Conservation (phyloP, 1,140 invertebrate species). For the Centruroides vittatus region DNA sequence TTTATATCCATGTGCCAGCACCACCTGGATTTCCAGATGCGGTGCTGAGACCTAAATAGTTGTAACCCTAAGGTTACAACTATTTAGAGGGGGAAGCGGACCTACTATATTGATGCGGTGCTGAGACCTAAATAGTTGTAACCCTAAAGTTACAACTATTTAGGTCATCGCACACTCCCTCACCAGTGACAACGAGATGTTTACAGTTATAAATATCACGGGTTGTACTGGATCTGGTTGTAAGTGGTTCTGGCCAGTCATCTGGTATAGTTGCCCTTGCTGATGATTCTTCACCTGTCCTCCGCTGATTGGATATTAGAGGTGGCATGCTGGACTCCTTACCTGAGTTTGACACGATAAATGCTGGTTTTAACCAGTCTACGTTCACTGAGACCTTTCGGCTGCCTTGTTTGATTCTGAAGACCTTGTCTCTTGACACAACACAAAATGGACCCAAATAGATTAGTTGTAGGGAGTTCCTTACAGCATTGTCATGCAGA, state of each 20-base stretch:
- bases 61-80: not conserved
- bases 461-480: too few species aligned
- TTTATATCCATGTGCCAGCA: too few species aligned
- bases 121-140: not conserved
- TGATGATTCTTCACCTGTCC: not conserved
- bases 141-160: not conserved
- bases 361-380: not conserved
- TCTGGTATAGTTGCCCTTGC: not conserved
- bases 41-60: too few species aligned
- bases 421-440: slow-evolving; percentile 19
- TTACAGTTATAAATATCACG: too few species aligned
- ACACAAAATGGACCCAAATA: too few species aligned
- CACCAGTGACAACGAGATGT: too few species aligned
- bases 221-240: not conserved
- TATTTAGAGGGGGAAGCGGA: too few species aligned
- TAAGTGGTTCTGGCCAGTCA: not conserved
- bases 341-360: not conserved
- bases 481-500: too few species aligned
- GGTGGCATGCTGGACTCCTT: not conserved
- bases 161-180: too few species aligned
- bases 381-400: not conserved
- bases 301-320: not conserved
- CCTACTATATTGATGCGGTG: not conserved
- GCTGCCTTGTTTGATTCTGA: not conserved
- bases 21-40: too few species aligned